Evolutionary conservation across 1,140 invertebrate genomes (phyloP).

Genomic region (Alviniconcha marisindica): DNA sequence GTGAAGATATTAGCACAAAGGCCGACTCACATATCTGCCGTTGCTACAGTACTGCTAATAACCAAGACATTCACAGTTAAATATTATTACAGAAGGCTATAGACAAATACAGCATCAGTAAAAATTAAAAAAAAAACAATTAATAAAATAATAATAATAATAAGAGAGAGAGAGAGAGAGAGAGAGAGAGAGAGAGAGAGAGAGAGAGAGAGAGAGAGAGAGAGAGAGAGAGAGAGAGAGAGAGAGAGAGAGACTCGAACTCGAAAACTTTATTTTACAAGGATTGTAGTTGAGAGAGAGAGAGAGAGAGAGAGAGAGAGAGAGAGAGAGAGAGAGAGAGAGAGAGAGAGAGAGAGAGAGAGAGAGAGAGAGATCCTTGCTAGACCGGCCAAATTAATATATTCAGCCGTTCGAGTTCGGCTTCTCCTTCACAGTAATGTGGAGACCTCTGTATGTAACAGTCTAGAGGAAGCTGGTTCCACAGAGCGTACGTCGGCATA

Average conservation of each 20-base stretch:
- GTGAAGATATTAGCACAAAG: neutral
- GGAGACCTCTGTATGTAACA: too few species aligned
- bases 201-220: constrained; percentile 7
- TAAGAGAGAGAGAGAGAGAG: constrained; percentile 19
- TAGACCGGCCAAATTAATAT: too few species aligned
- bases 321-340: neutral
- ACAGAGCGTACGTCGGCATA: too few species aligned
- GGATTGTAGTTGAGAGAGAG: neutral
- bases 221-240: constrained; percentile 21
- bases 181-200: constrained; percentile 27
- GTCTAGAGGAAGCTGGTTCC: too few species aligned
- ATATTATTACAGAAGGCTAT: too few species aligned
- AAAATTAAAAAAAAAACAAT: neutral
- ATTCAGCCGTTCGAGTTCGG: too few species aligned
- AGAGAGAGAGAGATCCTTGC: neutral
- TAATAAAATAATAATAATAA: neutral
- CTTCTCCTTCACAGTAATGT: too few species aligned
- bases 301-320: neutral
- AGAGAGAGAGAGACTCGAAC: constrained; percentile 29
- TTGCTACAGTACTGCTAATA: too few species aligned
- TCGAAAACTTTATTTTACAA: too few species aligned
- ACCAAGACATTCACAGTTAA: too few species aligned
- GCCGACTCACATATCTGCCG: too few species aligned
- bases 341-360: neutral
- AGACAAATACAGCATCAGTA: neutral